Conservation (phyloP, 2,888 invertebrate genomes). For the Napeogenes inachia region DNA sequence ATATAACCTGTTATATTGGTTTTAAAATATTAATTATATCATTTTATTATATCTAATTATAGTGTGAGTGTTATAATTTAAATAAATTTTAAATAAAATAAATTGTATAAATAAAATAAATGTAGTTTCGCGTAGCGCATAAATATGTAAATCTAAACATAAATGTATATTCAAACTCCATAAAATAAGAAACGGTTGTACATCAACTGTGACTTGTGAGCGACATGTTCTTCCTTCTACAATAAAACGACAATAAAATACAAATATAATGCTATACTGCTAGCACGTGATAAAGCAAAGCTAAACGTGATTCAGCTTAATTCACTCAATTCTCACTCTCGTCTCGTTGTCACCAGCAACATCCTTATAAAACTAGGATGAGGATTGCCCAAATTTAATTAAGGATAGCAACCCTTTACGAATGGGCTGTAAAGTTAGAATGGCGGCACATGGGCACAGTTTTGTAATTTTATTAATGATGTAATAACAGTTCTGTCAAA, state of each 20-base stretch:
- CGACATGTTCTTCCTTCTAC: background rate
- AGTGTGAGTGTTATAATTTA: too few relatives aligned
- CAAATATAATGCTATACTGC: slow-evolving; percentile 38
- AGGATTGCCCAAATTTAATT: slow-evolving; percentile 75
- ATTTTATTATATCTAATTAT: too few relatives aligned
- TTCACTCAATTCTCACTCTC: slow-evolving; percentile 63
- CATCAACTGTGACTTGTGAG: too few relatives aligned
- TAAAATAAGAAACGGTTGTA: too few relatives aligned
- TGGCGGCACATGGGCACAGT: slow-evolving; percentile 67
- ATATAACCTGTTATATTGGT: too few relatives aligned
- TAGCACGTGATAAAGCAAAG: slow-evolving; percentile 53
- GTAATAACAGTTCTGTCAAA: slow-evolving; percentile 76
- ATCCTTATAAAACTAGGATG: slow-evolving; percentile 57
- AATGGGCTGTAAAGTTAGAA: slow-evolving; percentile 60
- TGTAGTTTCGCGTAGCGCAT: too few relatives aligned
- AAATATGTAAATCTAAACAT: too few relatives aligned
- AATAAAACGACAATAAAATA: background rate
- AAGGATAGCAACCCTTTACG: slow-evolving; percentile 58
- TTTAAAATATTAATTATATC: too few relatives aligned
- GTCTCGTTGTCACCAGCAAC: slow-evolving; percentile 63
- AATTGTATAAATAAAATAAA: too few relatives aligned
- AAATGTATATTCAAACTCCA: too few relatives aligned
- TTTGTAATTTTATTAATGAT: slow-evolving; percentile 79
- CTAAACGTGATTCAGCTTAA: slow-evolving; percentile 67
- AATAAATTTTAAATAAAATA: too few relatives aligned